These are phyloP conservation scores for Cabera pusaria DNA, from an alignment of 2,888 invertebrate genomes.

Conservation along the genomic window DNA sequence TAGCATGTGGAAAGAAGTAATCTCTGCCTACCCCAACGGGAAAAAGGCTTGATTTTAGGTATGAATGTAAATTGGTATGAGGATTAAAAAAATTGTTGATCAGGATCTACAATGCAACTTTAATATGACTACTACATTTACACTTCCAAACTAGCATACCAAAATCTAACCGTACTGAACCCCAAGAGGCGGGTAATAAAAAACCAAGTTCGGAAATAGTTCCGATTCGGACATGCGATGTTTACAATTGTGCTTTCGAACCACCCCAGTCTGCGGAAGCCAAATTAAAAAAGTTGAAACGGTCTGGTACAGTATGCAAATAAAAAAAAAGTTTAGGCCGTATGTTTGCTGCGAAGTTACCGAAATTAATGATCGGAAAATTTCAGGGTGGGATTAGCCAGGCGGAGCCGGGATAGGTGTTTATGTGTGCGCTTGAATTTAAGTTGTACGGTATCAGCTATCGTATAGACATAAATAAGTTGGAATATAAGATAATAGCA, in stretches of 20 bases:
- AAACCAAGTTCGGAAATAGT: slow-evolving; percentile 17
- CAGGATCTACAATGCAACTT: no score
- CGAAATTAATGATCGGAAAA: slow-evolving; percentile 36
- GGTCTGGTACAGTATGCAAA: slow-evolving; percentile 47
- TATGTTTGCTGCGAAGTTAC: slow-evolving; percentile 26
- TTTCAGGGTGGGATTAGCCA: slow-evolving; percentile 26
- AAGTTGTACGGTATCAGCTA: no score
- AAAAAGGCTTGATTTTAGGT: no score
- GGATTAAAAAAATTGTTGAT: neutral
- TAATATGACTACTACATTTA: no score
- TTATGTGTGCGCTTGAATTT: slow-evolving; percentile 1
- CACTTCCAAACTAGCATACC: no score
- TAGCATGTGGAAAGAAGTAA: no score
- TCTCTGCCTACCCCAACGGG: no score
- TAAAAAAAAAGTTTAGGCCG: slow-evolving; percentile 39
- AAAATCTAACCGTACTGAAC: slow-evolving; percentile 4
- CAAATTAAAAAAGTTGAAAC: slow-evolving; percentile 75
- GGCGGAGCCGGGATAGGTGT: slow-evolving; percentile 3
- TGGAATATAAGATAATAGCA: no score
- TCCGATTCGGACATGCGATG: slow-evolving; percentile 22
- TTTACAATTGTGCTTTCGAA: slow-evolving; percentile 20
- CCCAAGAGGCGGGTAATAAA: slow-evolving; percentile 12
- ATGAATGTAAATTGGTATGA: neutral
- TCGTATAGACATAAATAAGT: no score
- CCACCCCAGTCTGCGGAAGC: slow-evolving; percentile 27